phyloP scores from a whole-genome alignment of 2,113 vertebrate species.

The Sisor rabdophorus region DNA sequence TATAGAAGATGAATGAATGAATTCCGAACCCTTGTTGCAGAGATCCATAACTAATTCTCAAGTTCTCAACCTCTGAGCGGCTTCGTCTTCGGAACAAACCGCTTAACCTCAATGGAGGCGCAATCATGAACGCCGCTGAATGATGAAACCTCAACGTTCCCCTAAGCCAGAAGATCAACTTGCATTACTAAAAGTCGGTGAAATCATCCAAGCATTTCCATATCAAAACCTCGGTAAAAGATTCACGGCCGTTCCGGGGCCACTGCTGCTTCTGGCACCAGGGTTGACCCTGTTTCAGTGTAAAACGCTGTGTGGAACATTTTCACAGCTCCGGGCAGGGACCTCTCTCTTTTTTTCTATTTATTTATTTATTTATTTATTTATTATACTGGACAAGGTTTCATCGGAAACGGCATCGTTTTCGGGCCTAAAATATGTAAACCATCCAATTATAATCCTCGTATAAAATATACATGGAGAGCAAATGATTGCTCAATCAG shows the following conservation, averaged over 20 bases:
- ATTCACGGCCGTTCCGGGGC: background rate
- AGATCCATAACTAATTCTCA: no score
- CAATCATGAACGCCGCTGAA: background rate
- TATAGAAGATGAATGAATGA: no score
- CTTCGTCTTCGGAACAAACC: background rate
- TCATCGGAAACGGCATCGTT: no score
- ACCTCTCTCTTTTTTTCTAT: no score
- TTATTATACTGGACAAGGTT: no score
- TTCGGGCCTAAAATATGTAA: background rate
- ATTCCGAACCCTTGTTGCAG: no score
- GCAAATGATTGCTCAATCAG: constrained; percentile 22
- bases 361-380: no score
- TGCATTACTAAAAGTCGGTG: background rate
- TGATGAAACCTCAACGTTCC: background rate
- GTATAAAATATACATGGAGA: constrained; percentile 28
- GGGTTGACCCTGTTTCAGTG: background rate
- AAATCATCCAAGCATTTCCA: background rate
- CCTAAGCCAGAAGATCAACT: background rate
- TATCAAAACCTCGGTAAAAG: background rate
- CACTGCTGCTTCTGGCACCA: background rate
- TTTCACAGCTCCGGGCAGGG: background rate
- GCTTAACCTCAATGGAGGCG: background rate
- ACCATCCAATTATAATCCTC: background rate
- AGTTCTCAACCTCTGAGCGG: background rate
- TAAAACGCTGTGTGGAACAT: background rate